A percentile compares a stretch with the other conserved stretches of the same genome.
phyloP scores from a whole-genome alignment of 2,888 invertebrate species.

The Parnassius glacialis region DNA sequence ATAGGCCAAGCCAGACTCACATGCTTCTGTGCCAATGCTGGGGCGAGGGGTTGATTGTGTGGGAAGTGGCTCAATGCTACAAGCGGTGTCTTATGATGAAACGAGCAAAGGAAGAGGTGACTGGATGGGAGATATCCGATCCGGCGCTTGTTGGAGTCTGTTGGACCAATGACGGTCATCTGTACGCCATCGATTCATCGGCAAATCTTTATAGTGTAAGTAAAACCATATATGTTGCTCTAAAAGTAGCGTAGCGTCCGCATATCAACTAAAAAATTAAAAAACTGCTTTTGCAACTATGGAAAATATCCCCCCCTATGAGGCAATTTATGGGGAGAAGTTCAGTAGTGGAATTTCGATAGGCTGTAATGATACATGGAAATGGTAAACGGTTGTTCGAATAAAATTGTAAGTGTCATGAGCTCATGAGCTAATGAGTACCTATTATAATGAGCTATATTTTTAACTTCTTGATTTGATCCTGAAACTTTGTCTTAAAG shows the following conservation, averaged over 20 bases:
- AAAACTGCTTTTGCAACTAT: too few species aligned
- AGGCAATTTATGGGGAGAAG: too few species aligned
- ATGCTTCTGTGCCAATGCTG: conserved; percentile 67
- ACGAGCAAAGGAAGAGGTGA: conserved; percentile 50
- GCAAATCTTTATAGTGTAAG: conserved; percentile 64
- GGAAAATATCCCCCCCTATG: too few species aligned
- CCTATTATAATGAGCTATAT: too few species aligned
- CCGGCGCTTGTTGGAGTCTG: conserved; percentile 53
- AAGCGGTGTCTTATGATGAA: conserved; percentile 60
- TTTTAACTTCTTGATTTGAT: too few species aligned
- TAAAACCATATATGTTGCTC: conserved; percentile 7
- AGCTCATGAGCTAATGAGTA: too few species aligned
- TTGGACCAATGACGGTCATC: conserved; percentile 64
- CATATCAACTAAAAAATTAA: too few species aligned
- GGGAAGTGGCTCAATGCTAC: conserved; percentile 73
- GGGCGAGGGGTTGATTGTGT: conserved; percentile 64
- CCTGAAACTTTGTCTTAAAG: conserved; percentile 29
- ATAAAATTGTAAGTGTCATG: too few species aligned
- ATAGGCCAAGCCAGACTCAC: conserved; percentile 63
- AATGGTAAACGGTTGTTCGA: too few species aligned
- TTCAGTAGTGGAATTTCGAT: too few species aligned
- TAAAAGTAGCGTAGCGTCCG: too few species aligned
- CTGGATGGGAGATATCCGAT: conserved; percentile 54
- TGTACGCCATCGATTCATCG: conserved; percentile 60
- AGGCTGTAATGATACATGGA: too few species aligned